A percentile compares a stretch with the other conserved stretches of the same genome.
These are phyloP conservation scores for Hystrix brachyura DNA, from an alignment of 2,113 vertebrate species.

Conservation along the genomic window DNA sequence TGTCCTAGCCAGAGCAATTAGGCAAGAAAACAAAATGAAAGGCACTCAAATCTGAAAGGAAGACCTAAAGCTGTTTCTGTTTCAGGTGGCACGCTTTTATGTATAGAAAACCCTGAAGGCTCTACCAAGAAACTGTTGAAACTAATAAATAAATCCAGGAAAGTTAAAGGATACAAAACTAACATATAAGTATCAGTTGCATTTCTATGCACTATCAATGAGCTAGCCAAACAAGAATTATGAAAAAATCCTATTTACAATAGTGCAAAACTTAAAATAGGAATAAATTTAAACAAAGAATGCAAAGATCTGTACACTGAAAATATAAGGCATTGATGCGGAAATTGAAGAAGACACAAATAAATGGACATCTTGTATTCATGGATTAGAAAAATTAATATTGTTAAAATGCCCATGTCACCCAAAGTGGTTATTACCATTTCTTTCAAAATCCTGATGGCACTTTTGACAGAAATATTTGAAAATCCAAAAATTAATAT, in stretches of 20 bases:
- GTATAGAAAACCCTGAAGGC: not conserved
- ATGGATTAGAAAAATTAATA: not conserved
- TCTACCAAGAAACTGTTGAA: not conserved
- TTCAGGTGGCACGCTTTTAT: not conserved
- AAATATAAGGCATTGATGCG: not conserved
- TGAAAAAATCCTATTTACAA: not conserved
- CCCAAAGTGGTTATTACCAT: not conserved
- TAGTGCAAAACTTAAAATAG: not conserved
- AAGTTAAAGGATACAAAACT: not conserved
- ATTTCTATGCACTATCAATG: not conserved
- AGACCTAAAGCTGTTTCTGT: not conserved
- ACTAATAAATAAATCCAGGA: not conserved
- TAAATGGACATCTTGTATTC: not conserved
- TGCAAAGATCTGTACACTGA: not conserved
- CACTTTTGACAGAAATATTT: not conserved
- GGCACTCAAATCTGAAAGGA: not conserved
- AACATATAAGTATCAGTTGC: not conserved
- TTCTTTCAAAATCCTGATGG: not conserved
- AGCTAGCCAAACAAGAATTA: not conserved
- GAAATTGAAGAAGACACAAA: not conserved
- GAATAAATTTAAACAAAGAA: not conserved
- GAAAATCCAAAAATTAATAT: not conserved
- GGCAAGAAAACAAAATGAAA: not conserved
- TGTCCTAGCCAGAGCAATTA: not conserved
- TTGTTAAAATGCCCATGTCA: not conserved